These are phyloP conservation scores for Ammodytes marinus DNA, from an alignment of 2,113 vertebrate species.

Conservation along the genomic window DNA sequence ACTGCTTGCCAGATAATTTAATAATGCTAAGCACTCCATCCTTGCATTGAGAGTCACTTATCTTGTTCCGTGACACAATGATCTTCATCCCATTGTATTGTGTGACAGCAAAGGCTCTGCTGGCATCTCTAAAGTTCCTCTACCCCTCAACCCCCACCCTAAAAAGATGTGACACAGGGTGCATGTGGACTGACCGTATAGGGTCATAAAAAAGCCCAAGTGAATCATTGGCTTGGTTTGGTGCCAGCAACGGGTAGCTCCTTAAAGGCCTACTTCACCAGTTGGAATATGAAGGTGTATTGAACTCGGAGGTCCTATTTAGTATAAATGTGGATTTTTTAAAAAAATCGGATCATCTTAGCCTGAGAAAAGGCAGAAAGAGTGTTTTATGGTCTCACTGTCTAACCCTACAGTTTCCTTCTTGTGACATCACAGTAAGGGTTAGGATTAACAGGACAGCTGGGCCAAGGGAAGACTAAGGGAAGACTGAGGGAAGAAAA, in stretches of 20 bases:
- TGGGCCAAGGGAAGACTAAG: too few species aligned
- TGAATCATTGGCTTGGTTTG: slow-evolving; percentile 72
- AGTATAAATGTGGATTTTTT: too few species aligned
- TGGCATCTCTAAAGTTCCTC: slow-evolving; percentile 1
- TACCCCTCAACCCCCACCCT: slow-evolving; percentile 2
- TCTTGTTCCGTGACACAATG: slow-evolving; percentile 2
- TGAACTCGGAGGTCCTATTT: too few species aligned
- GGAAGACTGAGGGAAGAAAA: too few species aligned
- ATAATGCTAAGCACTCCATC: slow-evolving; percentile 22
- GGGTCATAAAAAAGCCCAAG: slow-evolving; percentile 51
- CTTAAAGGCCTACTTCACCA: slow-evolving; percentile 37
- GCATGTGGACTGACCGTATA: slow-evolving; percentile 27
- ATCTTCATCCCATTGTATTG: background rate
- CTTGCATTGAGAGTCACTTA: slow-evolving; percentile 1
- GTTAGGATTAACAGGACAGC: too few species aligned
- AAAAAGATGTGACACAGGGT: slow-evolving; percentile 40
- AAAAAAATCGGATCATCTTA: too few species aligned
- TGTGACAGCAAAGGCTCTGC: background rate
- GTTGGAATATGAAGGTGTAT: too few species aligned
- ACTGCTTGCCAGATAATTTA: slow-evolving; percentile 56
- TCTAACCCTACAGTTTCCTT: too few species aligned
- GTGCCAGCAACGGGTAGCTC: slow-evolving; percentile 64
- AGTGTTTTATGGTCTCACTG: too few species aligned
- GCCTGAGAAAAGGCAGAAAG: too few species aligned
- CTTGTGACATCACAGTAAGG: too few species aligned